Conservation (phyloP, 2,888 invertebrate genomes). For the Habrosyne pyritoides region DNA sequence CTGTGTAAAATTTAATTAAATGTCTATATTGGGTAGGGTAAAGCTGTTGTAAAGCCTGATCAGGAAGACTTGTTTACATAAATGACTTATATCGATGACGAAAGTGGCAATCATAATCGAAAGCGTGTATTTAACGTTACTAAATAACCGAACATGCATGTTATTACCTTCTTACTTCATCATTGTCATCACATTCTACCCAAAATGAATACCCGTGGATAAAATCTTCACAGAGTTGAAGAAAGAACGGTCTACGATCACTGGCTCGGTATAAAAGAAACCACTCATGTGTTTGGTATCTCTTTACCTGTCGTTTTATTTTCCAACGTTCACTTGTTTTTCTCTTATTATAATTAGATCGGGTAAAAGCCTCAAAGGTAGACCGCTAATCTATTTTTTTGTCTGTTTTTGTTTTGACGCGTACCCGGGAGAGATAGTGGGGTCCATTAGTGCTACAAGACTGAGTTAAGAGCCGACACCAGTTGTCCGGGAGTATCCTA, state of each 20-base stretch:
- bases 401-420: slow-evolving; percentile 59
- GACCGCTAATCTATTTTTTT: slow-evolving; percentile 59
- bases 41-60: not conserved
- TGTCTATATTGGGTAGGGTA: slow-evolving; percentile 29
- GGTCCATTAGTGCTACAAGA: slow-evolving; percentile 75
- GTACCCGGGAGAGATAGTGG: slow-evolving; percentile 65
- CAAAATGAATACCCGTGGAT: too few relatives aligned
- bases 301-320: not conserved
- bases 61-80: not conserved
- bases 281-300: not conserved
- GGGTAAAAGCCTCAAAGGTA: slow-evolving; percentile 36
- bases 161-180: not conserved
- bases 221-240: too few relatives aligned
- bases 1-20: slow-evolving; percentile 50
- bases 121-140: not conserved
- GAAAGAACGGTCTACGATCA: too few relatives aligned
- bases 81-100: not conserved
- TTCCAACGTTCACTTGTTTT: slow-evolving; percentile 6
- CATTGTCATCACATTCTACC: too few relatives aligned
- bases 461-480: slow-evolving; percentile 64
- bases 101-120: not conserved
- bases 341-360: slow-evolving; percentile 36
- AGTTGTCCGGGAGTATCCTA: slow-evolving; percentile 46
- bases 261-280: not conserved
- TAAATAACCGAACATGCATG: not conserved